Base-by-base conservation (phyloP, 1,140 invertebrate species). In the Tachypleus tridentatus region DNA sequence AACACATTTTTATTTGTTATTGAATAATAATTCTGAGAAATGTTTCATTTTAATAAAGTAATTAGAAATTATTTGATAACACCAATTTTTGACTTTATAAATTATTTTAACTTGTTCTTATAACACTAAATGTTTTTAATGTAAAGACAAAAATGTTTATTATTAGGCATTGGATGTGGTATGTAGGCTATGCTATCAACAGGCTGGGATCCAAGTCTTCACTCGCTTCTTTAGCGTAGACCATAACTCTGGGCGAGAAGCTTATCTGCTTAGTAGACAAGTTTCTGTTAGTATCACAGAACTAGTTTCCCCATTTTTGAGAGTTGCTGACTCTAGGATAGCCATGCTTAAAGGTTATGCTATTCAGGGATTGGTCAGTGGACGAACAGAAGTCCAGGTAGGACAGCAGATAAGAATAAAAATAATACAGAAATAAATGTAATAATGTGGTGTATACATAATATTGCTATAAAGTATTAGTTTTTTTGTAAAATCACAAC, bases 331-430 rank as follows among this genome's bases (percentile, higher is more conserved):
- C 79, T 86, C 88, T 0, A 82, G 89, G 62, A 89, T 97, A 60
- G 92, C 93, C 0, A 84, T 83, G 4, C 78, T 96, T 3, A 84
- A 89, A 65, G 85, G 88, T 3, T 83, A 85, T 47, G 85, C 92
- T 7, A 81, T 97, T 47, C 88, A 92, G 74, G 93, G 94, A 5
- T 81, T 87, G n/a, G 85, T 86, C 4, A 86, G 88, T 59, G 95
- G 94, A 4, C 78, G 89, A 29, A 94, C 93, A 3, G 93, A 97
- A 79, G 86, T 98, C 0, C 93, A 97, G 80, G 88, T 91, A 72
- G 68, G 70, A 67, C 2, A 29, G 29, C 29, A 29, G 3, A 50
- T 51, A 63, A 47, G 10, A 68, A 54, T 59, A 49, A 29, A 49
- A 67, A 2, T 29, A 29, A 29, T 29, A 29, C 29, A 29, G 29